Conservation (phyloP, 2,888 invertebrate species). For the Polydrusus cervinus region DNA sequence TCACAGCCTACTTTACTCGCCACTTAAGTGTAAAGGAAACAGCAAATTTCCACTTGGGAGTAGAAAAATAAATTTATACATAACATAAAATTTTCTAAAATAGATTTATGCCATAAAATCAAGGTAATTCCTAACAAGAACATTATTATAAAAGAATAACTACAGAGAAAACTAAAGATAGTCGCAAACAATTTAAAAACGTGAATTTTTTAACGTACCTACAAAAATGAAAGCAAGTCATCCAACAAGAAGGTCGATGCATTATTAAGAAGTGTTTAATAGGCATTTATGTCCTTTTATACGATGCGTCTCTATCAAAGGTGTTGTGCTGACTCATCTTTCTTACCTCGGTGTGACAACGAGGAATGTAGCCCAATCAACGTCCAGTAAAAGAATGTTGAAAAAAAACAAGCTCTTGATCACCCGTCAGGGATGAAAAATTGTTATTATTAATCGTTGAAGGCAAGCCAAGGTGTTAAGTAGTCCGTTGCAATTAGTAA, state of each 20-base stretch:
- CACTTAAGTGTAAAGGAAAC: too few species aligned
- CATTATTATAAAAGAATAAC: too few species aligned
- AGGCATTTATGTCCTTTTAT: slow-evolving; percentile 70
- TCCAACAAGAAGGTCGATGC: slow-evolving; percentile 45
- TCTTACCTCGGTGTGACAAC: slow-evolving; percentile 49
- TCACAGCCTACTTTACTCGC: too few species aligned
- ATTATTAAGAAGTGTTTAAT: slow-evolving; percentile 65
- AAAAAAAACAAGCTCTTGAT: slow-evolving; percentile 41
- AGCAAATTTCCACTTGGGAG: too few species aligned
- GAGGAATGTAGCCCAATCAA: slow-evolving; percentile 55
- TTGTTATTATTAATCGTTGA: slow-evolving; percentile 55
- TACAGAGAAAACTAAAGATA: background rate
- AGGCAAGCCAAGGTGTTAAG: slow-evolving; percentile 37
- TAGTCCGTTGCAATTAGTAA: slow-evolving; percentile 50
- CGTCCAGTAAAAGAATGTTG: slow-evolving; percentile 46
- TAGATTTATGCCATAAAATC: background rate
- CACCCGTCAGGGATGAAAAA: slow-evolving; percentile 55
- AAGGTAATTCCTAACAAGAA: too few species aligned
- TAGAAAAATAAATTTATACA: too few species aligned
- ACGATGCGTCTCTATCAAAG: slow-evolving; percentile 68
- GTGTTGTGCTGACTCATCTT: slow-evolving; percentile 65
- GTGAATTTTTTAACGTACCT: slow-evolving; percentile 13
- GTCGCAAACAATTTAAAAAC: slow-evolving; percentile 18
- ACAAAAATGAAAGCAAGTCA: slow-evolving; percentile 27
- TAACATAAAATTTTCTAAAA: too few species aligned